Evolutionary conservation across 1,140 invertebrate genomes (phyloP).

Genomic region (Coelopa frigida): DNA sequence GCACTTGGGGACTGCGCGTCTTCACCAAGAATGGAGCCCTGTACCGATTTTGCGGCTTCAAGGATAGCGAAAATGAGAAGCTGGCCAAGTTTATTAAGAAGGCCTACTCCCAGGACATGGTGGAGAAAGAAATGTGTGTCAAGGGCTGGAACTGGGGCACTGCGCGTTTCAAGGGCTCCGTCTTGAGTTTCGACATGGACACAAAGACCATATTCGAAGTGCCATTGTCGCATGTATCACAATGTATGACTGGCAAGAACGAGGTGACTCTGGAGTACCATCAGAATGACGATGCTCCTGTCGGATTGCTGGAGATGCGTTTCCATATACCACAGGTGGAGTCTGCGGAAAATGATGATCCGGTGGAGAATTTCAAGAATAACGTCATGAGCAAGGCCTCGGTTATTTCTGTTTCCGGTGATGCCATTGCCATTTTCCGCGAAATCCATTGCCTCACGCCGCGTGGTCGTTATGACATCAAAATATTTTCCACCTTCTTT

Average conservation of each 20-base stretch:
- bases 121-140: slow-evolving; percentile 85
- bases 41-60: slow-evolving; percentile 90
- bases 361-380: slow-evolving; percentile 91
- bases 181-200: slow-evolving; percentile 88
- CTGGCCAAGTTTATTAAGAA: slow-evolving; percentile 77
- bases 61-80: slow-evolving; percentile 81
- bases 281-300: slow-evolving; percentile 95
- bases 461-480: slow-evolving; percentile 98
- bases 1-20: slow-evolving; percentile 80
- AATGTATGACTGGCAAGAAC: slow-evolving; percentile 96
- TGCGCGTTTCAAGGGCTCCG: slow-evolving; percentile 86
- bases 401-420: slow-evolving; percentile 94
- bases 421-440: slow-evolving; percentile 93
- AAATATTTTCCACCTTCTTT: slow-evolving; percentile 95
- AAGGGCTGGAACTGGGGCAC: slow-evolving; percentile 99
- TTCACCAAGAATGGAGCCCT: slow-evolving; percentile 86
- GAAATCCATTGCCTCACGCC: slow-evolving; percentile 98
- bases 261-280: slow-evolving; percentile 98
- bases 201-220: slow-evolving; percentile 91
- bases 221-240: slow-evolving; percentile 90
- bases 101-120: slow-evolving; percentile 77
- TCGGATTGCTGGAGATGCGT: slow-evolving; percentile 94
- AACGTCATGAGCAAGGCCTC: slow-evolving; percentile 96
- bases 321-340: slow-evolving; percentile 93
- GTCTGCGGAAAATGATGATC: slow-evolving; percentile 69